phyloP scores from a whole-genome alignment of 2,797 vertebrate genomes.

The Malacoraja senta region DNA sequence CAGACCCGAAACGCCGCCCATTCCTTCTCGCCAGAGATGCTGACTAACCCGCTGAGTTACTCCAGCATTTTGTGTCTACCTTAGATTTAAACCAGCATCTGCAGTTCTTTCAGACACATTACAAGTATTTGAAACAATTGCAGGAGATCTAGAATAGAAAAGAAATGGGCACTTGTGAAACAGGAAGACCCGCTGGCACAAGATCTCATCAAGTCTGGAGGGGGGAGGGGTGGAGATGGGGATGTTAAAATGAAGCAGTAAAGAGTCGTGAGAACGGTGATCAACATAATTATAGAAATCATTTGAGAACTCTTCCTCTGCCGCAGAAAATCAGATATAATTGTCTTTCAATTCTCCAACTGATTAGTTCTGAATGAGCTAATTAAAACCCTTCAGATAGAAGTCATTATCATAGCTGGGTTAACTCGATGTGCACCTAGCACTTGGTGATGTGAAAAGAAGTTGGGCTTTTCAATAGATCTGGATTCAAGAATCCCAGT shows the following conservation, averaged over 20 bases:
- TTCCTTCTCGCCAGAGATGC: too few species aligned
- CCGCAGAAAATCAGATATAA: conserved; percentile 14
- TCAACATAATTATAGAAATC: neutral
- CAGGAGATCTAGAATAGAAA: neutral
- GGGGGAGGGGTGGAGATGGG: neutral
- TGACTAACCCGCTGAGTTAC: too few species aligned
- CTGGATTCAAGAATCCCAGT: neutral
- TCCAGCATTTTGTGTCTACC: too few species aligned
- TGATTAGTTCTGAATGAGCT: conserved; percentile 28
- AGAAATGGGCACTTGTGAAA: neutral
- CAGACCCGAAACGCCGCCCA: too few species aligned
- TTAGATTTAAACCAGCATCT: too few species aligned
- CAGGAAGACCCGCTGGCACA: too few species aligned
- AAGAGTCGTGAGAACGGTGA: neutral
- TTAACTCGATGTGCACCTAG: neutral
- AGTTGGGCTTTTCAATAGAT: neutral
- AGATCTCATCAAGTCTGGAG: neutral
- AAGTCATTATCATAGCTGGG: neutral
- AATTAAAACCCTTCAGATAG: conserved; percentile 3
- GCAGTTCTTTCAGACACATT: too few species aligned
- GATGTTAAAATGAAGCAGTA: neutral
- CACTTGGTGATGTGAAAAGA: neutral
- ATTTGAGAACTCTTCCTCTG: conserved; percentile 5
- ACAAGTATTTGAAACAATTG: neutral
- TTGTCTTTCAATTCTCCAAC: conserved; percentile 5